Percentiles rank a stretch among this genome's conserved stretches.
Evolutionary conservation across 2,888 invertebrate genomes (phyloP).

Genomic region (Amblyjoppa proteus): DNA sequence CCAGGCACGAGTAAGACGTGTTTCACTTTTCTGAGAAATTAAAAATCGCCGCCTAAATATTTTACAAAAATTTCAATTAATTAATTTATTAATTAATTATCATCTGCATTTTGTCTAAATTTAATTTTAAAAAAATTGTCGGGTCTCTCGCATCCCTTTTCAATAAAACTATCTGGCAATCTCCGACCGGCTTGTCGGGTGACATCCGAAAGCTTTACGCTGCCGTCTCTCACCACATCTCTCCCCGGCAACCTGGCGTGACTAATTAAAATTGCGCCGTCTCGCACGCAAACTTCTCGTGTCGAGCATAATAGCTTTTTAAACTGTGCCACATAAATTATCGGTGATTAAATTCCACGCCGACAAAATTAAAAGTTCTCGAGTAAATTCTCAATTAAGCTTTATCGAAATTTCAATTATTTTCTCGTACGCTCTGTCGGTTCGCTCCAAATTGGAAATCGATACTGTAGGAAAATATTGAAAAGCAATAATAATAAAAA

Average conservation of each 20-base stretch:
- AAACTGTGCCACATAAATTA: conserved; percentile 17
- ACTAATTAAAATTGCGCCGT: conserved; percentile 54
- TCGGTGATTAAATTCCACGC: not conserved
- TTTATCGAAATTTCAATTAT: conserved; percentile 12
- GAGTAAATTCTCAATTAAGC: conserved; percentile 10
- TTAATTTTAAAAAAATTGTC: not conserved
- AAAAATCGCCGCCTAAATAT: too few relatives aligned
- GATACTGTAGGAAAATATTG: conserved; percentile 49
- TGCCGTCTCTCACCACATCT: conserved; percentile 9
- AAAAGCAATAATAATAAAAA: not conserved
- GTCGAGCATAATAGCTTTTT: conserved; percentile 31
- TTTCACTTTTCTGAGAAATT: too few relatives aligned
- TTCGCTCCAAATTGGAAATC: conserved; percentile 43
- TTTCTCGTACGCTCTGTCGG: not conserved
- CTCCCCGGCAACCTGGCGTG: conserved; percentile 29
- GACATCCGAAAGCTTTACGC: conserved; percentile 42
- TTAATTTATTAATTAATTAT: not conserved
- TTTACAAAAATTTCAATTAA: not conserved
- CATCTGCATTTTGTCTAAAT: not conserved
- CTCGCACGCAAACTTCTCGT: conserved; percentile 1
- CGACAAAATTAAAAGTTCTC: not conserved
- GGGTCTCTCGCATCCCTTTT: conserved; percentile 1
- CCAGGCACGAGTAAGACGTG: too few relatives aligned
- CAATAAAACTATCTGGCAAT: not conserved
- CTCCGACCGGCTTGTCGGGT: conserved; percentile 1